Conservation (phyloP, 2,888 invertebrate genomes). For the Dasypolia templi region DNA sequence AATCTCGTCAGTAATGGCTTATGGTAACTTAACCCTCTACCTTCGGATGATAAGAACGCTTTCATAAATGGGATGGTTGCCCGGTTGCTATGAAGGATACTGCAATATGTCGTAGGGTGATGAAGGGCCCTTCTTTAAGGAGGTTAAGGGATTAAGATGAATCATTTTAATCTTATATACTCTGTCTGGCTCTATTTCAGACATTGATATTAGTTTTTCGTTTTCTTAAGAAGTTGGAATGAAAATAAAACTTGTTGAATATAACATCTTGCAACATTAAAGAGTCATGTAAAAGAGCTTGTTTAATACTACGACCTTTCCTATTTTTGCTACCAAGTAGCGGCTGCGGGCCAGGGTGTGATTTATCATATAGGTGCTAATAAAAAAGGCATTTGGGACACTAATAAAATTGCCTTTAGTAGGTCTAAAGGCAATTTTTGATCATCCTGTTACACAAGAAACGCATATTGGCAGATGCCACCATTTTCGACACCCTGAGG, state of each 20-base stretch:
- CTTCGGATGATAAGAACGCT: constrained; percentile 42
- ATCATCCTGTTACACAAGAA: no score
- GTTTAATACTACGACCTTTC: not conserved
- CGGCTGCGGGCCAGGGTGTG: not conserved
- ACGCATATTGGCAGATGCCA: not conserved
- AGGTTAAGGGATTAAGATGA: not conserved
- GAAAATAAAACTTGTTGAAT: not conserved
- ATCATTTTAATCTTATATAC: constrained; percentile 16
- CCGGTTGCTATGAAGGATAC: constrained; percentile 5
- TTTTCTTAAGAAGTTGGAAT: not conserved
- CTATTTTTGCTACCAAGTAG: no score
- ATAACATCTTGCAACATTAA: not conserved
- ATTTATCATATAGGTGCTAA: no score
- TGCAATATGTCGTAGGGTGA: constrained; percentile 1
- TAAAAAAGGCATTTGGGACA: no score
- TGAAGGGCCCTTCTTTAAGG: constrained; percentile 2
- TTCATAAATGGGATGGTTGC: constrained; percentile 30
- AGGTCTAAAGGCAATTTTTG: no score
- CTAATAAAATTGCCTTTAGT: no score
- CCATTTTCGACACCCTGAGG: not conserved
- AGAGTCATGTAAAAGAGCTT: not conserved
- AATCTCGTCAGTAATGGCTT: constrained; percentile 65
- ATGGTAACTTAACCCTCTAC: constrained; percentile 60
- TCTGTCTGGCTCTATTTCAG: not conserved
- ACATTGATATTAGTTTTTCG: not conserved